phyloP scores from a whole-genome alignment of 2,113 vertebrate species.

The Leuciscus idus region DNA sequence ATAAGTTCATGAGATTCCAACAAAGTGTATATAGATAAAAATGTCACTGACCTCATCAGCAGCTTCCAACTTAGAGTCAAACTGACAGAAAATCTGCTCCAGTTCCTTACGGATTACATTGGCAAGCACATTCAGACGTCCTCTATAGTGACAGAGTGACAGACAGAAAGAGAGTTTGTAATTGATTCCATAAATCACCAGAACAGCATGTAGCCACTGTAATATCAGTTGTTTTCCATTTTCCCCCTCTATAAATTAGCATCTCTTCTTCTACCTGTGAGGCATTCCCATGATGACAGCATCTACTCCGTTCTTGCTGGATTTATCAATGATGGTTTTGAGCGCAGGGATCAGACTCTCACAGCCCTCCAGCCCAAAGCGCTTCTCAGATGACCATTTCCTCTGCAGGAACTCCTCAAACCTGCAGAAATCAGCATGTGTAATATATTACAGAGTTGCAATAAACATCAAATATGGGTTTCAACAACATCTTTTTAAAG shows the following conservation, averaged over 20 bases:
- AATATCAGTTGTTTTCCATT: neutral
- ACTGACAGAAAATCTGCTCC: conserved; percentile 99
- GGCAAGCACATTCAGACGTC: conserved; percentile 94
- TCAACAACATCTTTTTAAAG: neutral
- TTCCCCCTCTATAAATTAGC: neutral
- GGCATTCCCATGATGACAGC: conserved; percentile 99
- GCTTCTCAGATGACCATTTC: conserved; percentile 98
- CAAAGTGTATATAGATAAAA: neutral
- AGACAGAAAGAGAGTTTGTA: neutral
- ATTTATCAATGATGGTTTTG: conserved; percentile 97
- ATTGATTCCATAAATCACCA: neutral
- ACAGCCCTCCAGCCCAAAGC: conserved; percentile 95
- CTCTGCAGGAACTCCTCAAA: conserved; percentile 98
- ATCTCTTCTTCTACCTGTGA: conserved; percentile 83
- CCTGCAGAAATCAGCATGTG: conserved; percentile 67
- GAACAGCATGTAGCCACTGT: neutral
- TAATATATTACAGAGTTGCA: neutral
- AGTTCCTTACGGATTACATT: conserved; percentile 97
- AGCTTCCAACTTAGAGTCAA: conserved; percentile 96
- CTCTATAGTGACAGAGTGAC: conserved; percentile 73
- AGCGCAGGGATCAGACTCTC: conserved; percentile 97
- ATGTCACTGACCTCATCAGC: conserved; percentile 87
- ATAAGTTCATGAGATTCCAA: neutral
- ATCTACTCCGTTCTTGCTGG: conserved; percentile 92
- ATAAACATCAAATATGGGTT: neutral